These are phyloP conservation scores for Bombus soroeensis DNA, from an alignment of 1,140 invertebrate genomes.

Conservation along the genomic window DNA sequence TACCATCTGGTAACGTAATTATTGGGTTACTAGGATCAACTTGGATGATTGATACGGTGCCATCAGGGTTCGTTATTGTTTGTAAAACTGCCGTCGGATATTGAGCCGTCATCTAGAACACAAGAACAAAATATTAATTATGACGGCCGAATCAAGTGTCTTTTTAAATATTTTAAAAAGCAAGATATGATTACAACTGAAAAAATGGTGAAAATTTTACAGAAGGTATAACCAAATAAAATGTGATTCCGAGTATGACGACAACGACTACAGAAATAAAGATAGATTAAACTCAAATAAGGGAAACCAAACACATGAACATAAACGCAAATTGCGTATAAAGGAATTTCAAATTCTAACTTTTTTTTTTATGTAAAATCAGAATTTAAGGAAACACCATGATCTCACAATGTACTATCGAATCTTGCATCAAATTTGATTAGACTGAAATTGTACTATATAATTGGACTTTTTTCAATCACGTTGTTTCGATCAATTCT, in stretches of 20 bases:
- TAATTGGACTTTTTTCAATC: slow-evolving; percentile 2
- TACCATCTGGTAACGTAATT: slow-evolving; percentile 97
- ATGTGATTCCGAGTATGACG: neutral
- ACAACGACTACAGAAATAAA: slow-evolving; percentile 47
- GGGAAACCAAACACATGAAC: slow-evolving; percentile 80
- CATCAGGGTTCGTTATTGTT: slow-evolving; percentile 98
- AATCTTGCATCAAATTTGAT: neutral
- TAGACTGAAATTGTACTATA: neutral
- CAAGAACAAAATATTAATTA: slow-evolving; percentile 42
- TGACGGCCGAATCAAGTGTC: neutral
- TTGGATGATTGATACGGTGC: slow-evolving; percentile 97
- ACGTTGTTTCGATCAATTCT: slow-evolving; percentile 42
- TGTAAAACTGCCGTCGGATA: slow-evolving; percentile 96
- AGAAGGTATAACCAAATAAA: slow-evolving; percentile 6
- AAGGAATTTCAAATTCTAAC: slow-evolving; percentile 54
- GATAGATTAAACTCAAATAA: slow-evolving; percentile 78
- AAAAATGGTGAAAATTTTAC: slow-evolving; percentile 36
- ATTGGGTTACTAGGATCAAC: slow-evolving; percentile 97
- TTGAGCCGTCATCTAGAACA: slow-evolving; percentile 86
- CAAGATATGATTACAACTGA: neutral
- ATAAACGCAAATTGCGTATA: slow-evolving; percentile 56
- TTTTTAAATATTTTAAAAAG: neutral
- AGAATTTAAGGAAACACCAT: slow-evolving; percentile 50
- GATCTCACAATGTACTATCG: neutral
- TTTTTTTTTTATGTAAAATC: slow-evolving; percentile 21